Conservation (phyloP, 2,113 vertebrate genomes). For the Stictonetta naevosa region DNA sequence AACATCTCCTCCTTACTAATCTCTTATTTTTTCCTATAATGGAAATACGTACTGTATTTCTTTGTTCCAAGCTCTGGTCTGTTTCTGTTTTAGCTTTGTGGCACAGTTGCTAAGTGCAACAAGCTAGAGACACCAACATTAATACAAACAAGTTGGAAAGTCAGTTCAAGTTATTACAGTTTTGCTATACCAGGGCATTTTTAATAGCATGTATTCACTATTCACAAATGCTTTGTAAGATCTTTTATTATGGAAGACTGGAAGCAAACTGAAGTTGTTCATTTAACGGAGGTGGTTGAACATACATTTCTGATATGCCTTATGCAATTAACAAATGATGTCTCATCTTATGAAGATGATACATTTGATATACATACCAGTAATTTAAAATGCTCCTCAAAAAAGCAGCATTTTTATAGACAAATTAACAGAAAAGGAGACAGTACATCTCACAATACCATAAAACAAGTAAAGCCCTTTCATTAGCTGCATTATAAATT, state of each 20-base stretch:
- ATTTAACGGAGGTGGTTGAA: constrained; percentile 59
- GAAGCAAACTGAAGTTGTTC: constrained; percentile 54
- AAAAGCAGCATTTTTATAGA: constrained; percentile 57
- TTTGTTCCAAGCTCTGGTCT: constrained; percentile 54
- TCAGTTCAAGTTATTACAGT: constrained; percentile 30
- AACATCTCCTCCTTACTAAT: constrained; percentile 48
- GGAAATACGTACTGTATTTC: constrained; percentile 39
- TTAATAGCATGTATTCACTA: constrained; percentile 18
- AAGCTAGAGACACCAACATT: constrained; percentile 30
- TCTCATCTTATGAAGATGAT: constrained; percentile 77
- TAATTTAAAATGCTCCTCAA: constrained; percentile 67
- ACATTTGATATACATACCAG: constrained; percentile 54
- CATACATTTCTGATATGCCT: constrained; percentile 41
- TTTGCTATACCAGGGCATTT: constrained; percentile 43
- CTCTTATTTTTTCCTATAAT: constrained; percentile 49
- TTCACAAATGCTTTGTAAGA: constrained; percentile 34
- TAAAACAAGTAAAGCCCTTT: constrained; percentile 72
- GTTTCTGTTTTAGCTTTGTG: constrained; percentile 66
- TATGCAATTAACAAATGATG: constrained; percentile 62
- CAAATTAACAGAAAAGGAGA: constrained; percentile 68
- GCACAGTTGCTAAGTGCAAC: constrained; percentile 69
- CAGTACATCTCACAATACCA: constrained; percentile 51
- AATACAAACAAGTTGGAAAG: constrained; percentile 55
- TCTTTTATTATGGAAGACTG: constrained; percentile 54
- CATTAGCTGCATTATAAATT: constrained; percentile 66